Conservation (phyloP, 2,797 vertebrate species). For the Acrocephalus scirpaceus region DNA sequence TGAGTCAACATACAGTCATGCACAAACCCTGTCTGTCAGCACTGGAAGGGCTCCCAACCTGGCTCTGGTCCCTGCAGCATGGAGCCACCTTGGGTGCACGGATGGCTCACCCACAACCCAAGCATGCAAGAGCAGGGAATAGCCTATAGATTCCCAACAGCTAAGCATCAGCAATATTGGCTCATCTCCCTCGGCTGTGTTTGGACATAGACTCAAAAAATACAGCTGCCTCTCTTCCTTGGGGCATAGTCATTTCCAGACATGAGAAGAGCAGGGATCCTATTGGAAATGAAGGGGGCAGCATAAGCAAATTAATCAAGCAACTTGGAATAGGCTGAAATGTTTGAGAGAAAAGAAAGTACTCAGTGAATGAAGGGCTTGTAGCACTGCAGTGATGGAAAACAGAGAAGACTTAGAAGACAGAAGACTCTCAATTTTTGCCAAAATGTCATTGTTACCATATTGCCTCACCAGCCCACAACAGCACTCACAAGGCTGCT, state of each 20-base stretch:
- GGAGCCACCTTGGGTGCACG: neutral
- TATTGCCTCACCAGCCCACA: neutral
- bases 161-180: neutral
- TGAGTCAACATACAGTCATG: fast-evolving
- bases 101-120: fast-evolving
- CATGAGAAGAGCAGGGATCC: neutral
- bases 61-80: neutral
- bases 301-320: constrained; percentile 55
- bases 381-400: neutral
- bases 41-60: neutral
- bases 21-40: neutral
- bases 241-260: neutral
- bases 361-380: neutral
- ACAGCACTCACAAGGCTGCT: neutral
- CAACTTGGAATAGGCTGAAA: neutral
- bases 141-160: neutral
- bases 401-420: neutral
- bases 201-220: neutral
- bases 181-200: neutral
- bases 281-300: constrained; percentile 35
- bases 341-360: neutral
- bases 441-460: neutral
- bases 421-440: neutral
- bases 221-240: neutral
- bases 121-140: neutral